Evolutionary conservation across 1,140 invertebrate genomes (phyloP), one percentile per base, ranked within the genome.

Genomic region (Monomorium pharaonis): DNA sequence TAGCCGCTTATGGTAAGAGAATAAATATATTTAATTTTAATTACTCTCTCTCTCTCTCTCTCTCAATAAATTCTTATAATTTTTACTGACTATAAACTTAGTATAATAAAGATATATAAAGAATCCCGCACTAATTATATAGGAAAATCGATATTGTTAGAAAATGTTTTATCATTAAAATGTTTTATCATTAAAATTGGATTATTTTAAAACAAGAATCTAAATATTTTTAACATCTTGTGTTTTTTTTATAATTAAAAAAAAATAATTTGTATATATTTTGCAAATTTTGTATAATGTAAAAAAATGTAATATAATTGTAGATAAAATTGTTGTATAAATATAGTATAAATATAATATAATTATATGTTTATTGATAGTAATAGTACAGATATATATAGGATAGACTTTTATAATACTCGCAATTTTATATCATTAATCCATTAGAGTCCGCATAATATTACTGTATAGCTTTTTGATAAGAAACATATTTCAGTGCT

Each of bases 1-100:
- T 58, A 44, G 21, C 67, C 2, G 78, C 30, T 24, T 27, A 67
- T 3, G 88, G 88, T 90, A 72, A 89, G 10, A 76, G 0, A 44
- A n/a, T 6, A 62, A 62, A 62, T 30, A 62, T 27, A 0, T 60
- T 27, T 27, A 62, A 42, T 44, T 76, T 27, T n/a, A 0, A 42
- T 56, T 56, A 74, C 3, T n/a, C n/a, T n/a, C n/a, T n/a, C n/a
- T n/a, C n/a, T n/a, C n/a, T n/a, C n/a, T n/a, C n/a, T n/a, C n/a
- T n/a, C n/a, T 14, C 2, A 72, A 54, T 37, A 3, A n/a, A 16
- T 63, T 63, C 3, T 37, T 60, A 27, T 42, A n/a, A 42, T 60
- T 37, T 76, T 75, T 16, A 18, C 10, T 3, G 42, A 9, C 0
- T 51, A 7, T 33, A 30, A 6, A 30, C n/a, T 18, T 24, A 37